phyloP scores from a whole-genome alignment of 2,113 vertebrate genomes.

The Chrysochloris asiatica region DNA sequence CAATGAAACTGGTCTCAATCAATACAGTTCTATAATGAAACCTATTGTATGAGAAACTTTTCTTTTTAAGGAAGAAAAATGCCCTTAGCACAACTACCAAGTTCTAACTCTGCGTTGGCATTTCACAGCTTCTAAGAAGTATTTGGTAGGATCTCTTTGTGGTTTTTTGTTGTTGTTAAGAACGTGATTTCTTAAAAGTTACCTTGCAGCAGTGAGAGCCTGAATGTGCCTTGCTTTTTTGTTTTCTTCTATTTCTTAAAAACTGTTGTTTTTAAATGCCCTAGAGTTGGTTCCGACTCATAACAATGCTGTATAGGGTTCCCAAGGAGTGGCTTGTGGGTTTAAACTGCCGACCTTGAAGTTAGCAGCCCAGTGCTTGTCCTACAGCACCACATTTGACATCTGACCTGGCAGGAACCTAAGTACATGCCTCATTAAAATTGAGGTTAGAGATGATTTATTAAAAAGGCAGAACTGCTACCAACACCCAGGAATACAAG shows the following conservation, averaged over 20 bases:
- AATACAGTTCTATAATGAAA: slow-evolving; percentile 82
- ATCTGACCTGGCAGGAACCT: neutral
- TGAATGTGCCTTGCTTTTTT: slow-evolving; percentile 33
- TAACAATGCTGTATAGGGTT: too few relatives aligned
- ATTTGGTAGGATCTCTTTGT: slow-evolving; percentile 30
- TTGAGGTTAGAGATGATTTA: slow-evolving; percentile 3
- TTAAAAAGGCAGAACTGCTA: neutral
- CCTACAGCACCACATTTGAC: too few relatives aligned
- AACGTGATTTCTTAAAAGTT: slow-evolving; percentile 40
- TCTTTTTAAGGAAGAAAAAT: slow-evolving; percentile 73
- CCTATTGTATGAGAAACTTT: slow-evolving; percentile 67
- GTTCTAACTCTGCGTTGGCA: slow-evolving; percentile 56
- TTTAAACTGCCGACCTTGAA: too few relatives aligned
- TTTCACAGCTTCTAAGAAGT: slow-evolving; percentile 40
- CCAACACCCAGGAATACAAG: neutral
- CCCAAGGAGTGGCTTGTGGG: too few relatives aligned
- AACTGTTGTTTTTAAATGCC: too few relatives aligned
- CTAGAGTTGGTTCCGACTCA: too few relatives aligned
- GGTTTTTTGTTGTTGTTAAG: slow-evolving; percentile 29
- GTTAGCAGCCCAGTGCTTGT: too few relatives aligned
- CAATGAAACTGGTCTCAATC: slow-evolving; percentile 85
- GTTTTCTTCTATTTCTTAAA: too few relatives aligned
- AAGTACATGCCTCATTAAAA: neutral
- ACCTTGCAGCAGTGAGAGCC: neutral
- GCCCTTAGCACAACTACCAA: slow-evolving; percentile 45